Base-by-base conservation (phyloP, 2,113 vertebrate genomes). In the Pipa parva region DNA sequence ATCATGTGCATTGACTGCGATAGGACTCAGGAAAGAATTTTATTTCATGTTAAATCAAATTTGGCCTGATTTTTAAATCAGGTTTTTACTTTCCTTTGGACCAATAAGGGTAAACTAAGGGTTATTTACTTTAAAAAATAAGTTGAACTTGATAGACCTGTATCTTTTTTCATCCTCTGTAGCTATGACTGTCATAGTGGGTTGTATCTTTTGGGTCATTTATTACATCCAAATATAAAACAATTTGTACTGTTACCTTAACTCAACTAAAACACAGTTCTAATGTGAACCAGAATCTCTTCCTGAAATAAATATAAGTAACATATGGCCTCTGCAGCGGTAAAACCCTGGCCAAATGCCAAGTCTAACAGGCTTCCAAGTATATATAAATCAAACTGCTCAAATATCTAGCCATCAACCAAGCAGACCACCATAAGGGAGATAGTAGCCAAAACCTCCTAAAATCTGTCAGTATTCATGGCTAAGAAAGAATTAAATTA, bases 161-260 rank as follows among this genome's bases (percentile, higher is more conserved):
- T 1, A 13, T 7, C 9, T n/a, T 42, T 13, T 7, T n/a, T 42
- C n/a, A 42, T 42, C n/a, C n/a, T 42, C n/a, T n/a, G 15, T 42
- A 42, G 39, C 39, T n/a, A n/a, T 15, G 11, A n/a, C 39, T 15
- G 39, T 42, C 15, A 42, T 70, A 42, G 66, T 45, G 66, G 24
- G 48, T 20, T 70, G 25, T 46, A 70, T 61, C 46, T 70, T 55
- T 20, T 59, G 60, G 66, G 33, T 61, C 58, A 70, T 70, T 54
- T 61, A 70, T 70, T 69, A 69, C 46, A 69, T 59, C 48, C 22
- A 59, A 69, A 59, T 57, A 69, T 60, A 37, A 69, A 69, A 69
- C 57, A 70, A 61, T 54, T 70, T 70, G 65, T 70, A 70, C 66
- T 61, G 57, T 61, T 70, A 70, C 66, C 66, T 61, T 70, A 70